phyloP scores from a whole-genome alignment of 2,888 invertebrate species.

The Auanema freiburgensis region DNA sequence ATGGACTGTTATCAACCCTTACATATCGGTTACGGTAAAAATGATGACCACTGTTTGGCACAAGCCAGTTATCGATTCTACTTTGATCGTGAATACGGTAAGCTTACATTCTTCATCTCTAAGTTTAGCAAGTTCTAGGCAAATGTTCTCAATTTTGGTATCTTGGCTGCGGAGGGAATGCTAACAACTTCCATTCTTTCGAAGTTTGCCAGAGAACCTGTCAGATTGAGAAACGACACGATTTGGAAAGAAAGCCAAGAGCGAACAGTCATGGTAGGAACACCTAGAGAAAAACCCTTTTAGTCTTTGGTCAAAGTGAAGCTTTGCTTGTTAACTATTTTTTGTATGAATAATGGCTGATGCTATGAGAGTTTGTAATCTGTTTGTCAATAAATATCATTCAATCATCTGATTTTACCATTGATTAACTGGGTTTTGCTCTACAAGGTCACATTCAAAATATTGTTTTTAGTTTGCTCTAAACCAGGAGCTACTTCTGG shows the following conservation, averaged over 20 bases:
- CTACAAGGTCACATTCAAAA: slow-evolving; percentile 2
- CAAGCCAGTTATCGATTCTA: slow-evolving; percentile 57
- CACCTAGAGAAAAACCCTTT: not conserved
- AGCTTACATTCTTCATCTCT: not conserved
- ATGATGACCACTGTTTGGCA: slow-evolving; percentile 45
- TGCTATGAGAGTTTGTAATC: too few relatives aligned
- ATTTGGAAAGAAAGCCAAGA: slow-evolving; percentile 32
- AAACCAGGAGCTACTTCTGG: slow-evolving; percentile 38
- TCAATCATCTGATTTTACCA: too few relatives aligned
- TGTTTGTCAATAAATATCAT: too few relatives aligned
- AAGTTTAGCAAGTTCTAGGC: slow-evolving; percentile 34
- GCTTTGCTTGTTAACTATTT: too few relatives aligned
- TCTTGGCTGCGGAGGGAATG: slow-evolving; percentile 60
- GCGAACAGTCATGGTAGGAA: slow-evolving; percentile 36
- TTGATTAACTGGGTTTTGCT: too few relatives aligned
- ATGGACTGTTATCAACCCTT: slow-evolving; percentile 55
- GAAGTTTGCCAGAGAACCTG: slow-evolving; percentile 43
- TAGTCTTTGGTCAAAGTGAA: too few relatives aligned
- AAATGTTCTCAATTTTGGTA: slow-evolving; percentile 60
- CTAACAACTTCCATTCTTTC: slow-evolving; percentile 47
- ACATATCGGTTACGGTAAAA: slow-evolving; percentile 52
- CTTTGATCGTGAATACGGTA: slow-evolving; percentile 56
- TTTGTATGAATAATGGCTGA: too few relatives aligned
- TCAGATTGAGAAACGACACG: slow-evolving; percentile 11
- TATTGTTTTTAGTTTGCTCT: slow-evolving; percentile 46